Conservation (phyloP, 64 coral and sea anemone species). For the Porites australiensis region DNA sequence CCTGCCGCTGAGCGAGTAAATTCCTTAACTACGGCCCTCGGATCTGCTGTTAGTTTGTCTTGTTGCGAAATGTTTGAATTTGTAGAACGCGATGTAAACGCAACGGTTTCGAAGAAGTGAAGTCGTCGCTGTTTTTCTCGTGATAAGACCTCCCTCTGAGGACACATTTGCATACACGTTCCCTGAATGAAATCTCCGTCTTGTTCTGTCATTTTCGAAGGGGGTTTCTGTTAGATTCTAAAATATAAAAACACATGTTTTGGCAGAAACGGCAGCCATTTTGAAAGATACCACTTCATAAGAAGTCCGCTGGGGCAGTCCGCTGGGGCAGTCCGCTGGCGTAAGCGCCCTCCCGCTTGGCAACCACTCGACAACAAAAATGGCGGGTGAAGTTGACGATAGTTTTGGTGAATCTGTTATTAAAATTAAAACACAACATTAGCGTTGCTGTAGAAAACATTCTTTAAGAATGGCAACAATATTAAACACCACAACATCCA, state of each 20-base stretch:
- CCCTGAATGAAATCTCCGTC: neutral
- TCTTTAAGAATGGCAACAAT: constrained; percentile 78
- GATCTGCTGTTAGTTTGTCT: constrained; percentile 34
- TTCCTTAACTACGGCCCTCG: constrained; percentile 64
- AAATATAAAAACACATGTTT: neutral
- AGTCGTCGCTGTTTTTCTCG: constrained; percentile 70
- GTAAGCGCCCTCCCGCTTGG: constrained; percentile 52
- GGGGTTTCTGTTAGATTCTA: neutral
- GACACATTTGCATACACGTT: constrained; percentile 73
- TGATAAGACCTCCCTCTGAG: constrained; percentile 42
- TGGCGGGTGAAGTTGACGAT: constrained; percentile 61
- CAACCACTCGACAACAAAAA: constrained; percentile 91
- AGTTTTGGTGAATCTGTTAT: neutral
- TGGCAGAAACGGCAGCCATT: constrained; percentile 7
- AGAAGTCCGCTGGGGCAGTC: constrained; percentile 19
- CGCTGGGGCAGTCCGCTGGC: too few relatives aligned
- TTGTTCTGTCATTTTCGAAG: neutral
- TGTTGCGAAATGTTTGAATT: neutral
- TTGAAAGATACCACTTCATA: neutral
- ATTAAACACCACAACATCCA: constrained; percentile 88
- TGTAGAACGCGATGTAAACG: neutral
- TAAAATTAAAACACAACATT: neutral
- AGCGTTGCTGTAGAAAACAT: neutral
- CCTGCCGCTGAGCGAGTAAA: constrained; percentile 85
- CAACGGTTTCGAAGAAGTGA: constrained; percentile 71